Conservation (phyloP, 2,797 vertebrate genomes). For the Moxostoma hubbsi region DNA sequence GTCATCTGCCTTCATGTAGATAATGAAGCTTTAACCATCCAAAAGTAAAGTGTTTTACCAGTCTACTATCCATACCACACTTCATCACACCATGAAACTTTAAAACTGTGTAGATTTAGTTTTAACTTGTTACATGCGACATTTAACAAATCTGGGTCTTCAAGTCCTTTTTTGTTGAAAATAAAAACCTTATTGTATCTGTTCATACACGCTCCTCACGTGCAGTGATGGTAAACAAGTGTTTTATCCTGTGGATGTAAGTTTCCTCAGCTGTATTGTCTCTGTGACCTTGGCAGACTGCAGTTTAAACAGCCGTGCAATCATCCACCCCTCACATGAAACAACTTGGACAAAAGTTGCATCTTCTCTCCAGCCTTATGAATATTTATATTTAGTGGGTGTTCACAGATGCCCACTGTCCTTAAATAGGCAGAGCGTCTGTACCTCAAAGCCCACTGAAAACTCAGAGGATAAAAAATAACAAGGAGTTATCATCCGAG, state of each 20-base stretch:
- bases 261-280: conserved; percentile 16
- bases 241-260: conserved; percentile 15
- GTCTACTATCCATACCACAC: not conserved
- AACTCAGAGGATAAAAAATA: conserved; percentile 45
- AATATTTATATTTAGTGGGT: conserved; percentile 71
- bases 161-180: not conserved
- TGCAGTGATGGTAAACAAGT: not conserved
- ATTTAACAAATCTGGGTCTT: not conserved
- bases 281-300: conserved; percentile 18
- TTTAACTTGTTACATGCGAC: not conserved
- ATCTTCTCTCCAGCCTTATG: conserved; percentile 56
- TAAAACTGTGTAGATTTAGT: conserved; percentile 8
- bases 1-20: not conserved
- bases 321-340: conserved; percentile 36
- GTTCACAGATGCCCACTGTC: conserved; percentile 48
- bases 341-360: conserved; percentile 57
- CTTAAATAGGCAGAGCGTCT: conserved; percentile 61
- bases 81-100: not conserved
- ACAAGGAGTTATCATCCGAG: conserved; percentile 31
- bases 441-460: conserved; percentile 47
- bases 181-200: not conserved
- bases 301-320: not conserved
- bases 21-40: not conserved
- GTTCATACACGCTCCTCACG: conserved; percentile 8
- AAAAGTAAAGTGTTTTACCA: not conserved